Base-by-base conservation (phyloP, 2,113 vertebrate genomes). In the Charadrius vociferus region DNA sequence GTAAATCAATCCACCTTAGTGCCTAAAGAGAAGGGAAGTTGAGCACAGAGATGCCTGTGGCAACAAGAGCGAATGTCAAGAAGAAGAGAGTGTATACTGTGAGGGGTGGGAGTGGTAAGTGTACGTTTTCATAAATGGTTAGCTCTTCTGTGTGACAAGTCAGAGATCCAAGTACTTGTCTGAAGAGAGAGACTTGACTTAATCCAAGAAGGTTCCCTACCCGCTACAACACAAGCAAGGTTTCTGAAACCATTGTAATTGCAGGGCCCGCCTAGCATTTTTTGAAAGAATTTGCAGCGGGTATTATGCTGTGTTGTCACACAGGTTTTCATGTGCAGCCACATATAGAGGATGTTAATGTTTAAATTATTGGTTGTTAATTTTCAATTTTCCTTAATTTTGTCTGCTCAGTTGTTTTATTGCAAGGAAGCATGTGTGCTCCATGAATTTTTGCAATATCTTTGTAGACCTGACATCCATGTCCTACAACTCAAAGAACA, bases 281-380 rank as follows among this genome's bases (percentile, higher is more conserved):
- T 66, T 81, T 2, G 34, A 52, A 68, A 30, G 39, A 45, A 81
- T 74, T 86, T 58, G 55, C 27, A 39, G 53, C 22, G 16, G 22
- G 14, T 68, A 27, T 50, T 30, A 22, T n/a, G 16, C 30, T 78
- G 29, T 55, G n/a, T 32, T 63, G 7, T 36, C 43, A 65, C 27
- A 72, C 10, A 66, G 49, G 7, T 49, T 62, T 78, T 55, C 18
- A 55, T 65, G 47, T 88, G 19, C 14, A 70, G 9, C 5, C 14
- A 24, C 29, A 27, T 13, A 7, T 0, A 39, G 24, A 45, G 12
- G 36, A 39, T 49, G 27, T 6, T 15, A 32, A n/a, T 26, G 5
- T 65, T 88, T 56, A 34, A 83, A 22, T 70, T 10, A 56, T 0
- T 17, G 6, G 32, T 50, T 21, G 2, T 9, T 83, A 8, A 19